Evolutionary conservation across 2,113 vertebrate species (phyloP), one percentile per base, ranked within the genome.

Genomic region (Rhinolophus sinicus): DNA sequence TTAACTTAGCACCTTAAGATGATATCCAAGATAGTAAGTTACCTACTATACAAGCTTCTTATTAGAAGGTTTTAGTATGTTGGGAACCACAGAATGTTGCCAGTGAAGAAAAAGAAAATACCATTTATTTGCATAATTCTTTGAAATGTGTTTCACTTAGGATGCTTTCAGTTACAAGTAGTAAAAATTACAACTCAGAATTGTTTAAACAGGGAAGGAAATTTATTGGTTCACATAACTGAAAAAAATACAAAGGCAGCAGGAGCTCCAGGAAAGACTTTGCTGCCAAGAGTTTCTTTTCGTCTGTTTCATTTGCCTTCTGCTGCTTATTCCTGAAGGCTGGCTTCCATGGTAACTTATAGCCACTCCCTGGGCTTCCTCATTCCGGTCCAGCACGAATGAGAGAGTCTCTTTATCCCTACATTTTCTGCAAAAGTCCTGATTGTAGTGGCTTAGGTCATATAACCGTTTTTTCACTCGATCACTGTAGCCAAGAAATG

Each of bases 121-220:
- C n/a, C 38, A 52, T 60, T 70, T 84, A 73, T 78, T 80, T 80
- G 13, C 64, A 50, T 93, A 81, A 75, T 92, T 76, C 50, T 56
- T 78, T 67, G 69, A 83, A 96, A 69, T 91, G 52, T 85, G 22
- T 91, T 96, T 95, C 50, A 93, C 12, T 85, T 88, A 89, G 40
- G 4, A 64, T 85, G 33, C 28, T 96, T 89, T 96, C 28, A 69
- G 52, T 91, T 93, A 70, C 26, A 70, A 50, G 33, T 67, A 80
- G 14, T 96, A 77, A 75, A 81, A 92, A 18, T 33, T 52, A 16
- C 38, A 91, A 64, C 28, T 87, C 52, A 92, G 19, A 83, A 78
- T 90, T 88, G 40, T 84, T 93, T 84, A 80, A 90, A 69, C 30
- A 80, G 33, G 40, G 33, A 81, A 35, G 60, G 33, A 72, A 83